Percentiles rank a stretch among this genome's conserved stretches.
These are phyloP conservation scores for Ectemnius continuus DNA, from an alignment of 2,888 invertebrate genomes.

Conservation along the genomic window DNA sequence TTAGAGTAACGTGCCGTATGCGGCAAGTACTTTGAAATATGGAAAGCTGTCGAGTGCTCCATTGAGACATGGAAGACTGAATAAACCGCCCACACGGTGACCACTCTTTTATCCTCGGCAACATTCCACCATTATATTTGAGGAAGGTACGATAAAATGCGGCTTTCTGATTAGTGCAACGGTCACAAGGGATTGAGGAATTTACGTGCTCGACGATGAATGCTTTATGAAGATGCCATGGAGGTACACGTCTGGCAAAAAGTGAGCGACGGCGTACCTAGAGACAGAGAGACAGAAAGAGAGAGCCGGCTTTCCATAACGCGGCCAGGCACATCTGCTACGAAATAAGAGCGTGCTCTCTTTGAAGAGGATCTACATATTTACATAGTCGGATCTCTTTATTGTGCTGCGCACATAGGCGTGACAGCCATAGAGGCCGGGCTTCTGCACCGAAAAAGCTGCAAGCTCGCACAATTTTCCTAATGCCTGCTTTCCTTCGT, in stretches of 20 bases:
- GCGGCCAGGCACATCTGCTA: not conserved
- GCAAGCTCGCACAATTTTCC: constrained; percentile 1
- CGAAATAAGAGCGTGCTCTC: constrained; percentile 14
- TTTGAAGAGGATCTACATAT: constrained; percentile 14
- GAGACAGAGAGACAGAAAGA: not conserved
- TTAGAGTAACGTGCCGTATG: not conserved
- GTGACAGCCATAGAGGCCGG: not conserved
- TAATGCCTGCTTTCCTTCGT: not conserved
- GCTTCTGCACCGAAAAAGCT: constrained; percentile 3
- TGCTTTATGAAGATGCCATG: constrained; percentile 24
- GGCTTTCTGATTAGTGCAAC: constrained; percentile 25
- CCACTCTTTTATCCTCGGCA: too few relatives aligned
- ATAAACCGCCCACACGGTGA: too few relatives aligned
- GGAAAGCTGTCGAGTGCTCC: too few relatives aligned
- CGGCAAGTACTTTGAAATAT: not conserved
- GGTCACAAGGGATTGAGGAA: constrained; percentile 24
- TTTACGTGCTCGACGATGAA: constrained; percentile 18
- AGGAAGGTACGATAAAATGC: not conserved
- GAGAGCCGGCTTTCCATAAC: not conserved
- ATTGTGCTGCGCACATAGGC: not conserved
- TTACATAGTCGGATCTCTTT: constrained; percentile 21
- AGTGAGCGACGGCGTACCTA: not conserved
- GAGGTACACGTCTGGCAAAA: not conserved
- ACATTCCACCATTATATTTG: too few relatives aligned
- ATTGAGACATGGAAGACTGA: too few relatives aligned